Evolutionary conservation across 2,888 invertebrate species (phyloP), one percentile per base, ranked within the genome.

Genomic region (Sesia apiformis): DNA sequence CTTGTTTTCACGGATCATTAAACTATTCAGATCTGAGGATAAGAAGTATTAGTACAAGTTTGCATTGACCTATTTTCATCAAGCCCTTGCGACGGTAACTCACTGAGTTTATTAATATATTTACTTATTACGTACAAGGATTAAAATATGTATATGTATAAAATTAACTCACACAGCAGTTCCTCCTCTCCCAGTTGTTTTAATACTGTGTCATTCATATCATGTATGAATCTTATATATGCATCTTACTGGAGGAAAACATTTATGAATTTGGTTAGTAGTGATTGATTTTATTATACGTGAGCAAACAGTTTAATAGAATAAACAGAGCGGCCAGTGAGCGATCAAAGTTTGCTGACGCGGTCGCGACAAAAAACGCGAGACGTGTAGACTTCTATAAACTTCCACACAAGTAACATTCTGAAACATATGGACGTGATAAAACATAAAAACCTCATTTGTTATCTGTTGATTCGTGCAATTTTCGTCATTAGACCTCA

Each of bases 211-310:
- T 55, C 60, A 62, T 57, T 60, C 8, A 42, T 59, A 54, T 62
- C 63, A 61, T 58, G 60, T 60, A 63, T 57, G 63, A 69, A 69
- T 70, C 75, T 77, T 82, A 76, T 85, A 84, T 86, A 84, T 71
- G 58, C 62, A 68, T 66, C 3, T 64, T 63, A 66, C 62, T 60
- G 61, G 61, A 74, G 78, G 69, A 76, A 77, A 76, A 75, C 62
- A 64, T 55, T 46, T 4, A 46, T 46, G 61, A 65, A 62, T 66
- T 59, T 61, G 57, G 46, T 8, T 46, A 46, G 23, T 46, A 46
- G n/a, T 46, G n/a, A 46, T 46, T 46, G 8, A 46, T 46, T 46
- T 46, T 23, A 46, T 46, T 46, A 43, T 4, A 6, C 8, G 8
- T 43, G 53, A 58, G 57, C 60, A 55, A 69, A 71, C 65, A 59